Conservation (phyloP, 2,113 vertebrate species). For the Chrysochloris asiatica region DNA sequence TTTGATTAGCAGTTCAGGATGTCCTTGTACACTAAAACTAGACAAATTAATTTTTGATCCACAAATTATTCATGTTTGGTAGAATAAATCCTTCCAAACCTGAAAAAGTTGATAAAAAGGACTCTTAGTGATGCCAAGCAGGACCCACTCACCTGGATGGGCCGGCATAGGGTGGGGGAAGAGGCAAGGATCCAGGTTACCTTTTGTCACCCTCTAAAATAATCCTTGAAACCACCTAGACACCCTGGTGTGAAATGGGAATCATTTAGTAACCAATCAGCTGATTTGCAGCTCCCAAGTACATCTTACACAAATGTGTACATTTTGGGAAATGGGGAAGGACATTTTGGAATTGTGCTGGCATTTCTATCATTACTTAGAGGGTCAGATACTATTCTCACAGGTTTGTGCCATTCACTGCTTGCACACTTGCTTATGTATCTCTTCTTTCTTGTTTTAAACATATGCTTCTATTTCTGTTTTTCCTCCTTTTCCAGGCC, state of each 20-base stretch:
- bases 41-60: not conserved
- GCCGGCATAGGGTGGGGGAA: not conserved
- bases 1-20: not conserved
- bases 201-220: conserved; percentile 12
- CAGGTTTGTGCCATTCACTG: not conserved
- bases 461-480: conserved; percentile 41
- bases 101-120: not conserved
- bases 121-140: not conserved
- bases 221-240: not conserved
- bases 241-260: not conserved
- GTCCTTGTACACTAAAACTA: not conserved
- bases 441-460: conserved; percentile 31
- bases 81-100: conserved; percentile 8
- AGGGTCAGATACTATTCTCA: not conserved
- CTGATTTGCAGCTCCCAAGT: not conserved
- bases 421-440: not conserved
- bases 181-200: not conserved
- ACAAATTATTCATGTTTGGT: conserved; percentile 4
- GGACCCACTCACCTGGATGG: not conserved
- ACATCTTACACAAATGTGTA: not conserved
- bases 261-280: not conserved
- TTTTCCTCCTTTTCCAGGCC: not conserved
- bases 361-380: not conserved
- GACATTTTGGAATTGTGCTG: not conserved
- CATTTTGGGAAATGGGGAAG: not conserved